phyloP scores from a whole-genome alignment of 2,888 invertebrate species.

The Allophyes oxyacanthae region DNA sequence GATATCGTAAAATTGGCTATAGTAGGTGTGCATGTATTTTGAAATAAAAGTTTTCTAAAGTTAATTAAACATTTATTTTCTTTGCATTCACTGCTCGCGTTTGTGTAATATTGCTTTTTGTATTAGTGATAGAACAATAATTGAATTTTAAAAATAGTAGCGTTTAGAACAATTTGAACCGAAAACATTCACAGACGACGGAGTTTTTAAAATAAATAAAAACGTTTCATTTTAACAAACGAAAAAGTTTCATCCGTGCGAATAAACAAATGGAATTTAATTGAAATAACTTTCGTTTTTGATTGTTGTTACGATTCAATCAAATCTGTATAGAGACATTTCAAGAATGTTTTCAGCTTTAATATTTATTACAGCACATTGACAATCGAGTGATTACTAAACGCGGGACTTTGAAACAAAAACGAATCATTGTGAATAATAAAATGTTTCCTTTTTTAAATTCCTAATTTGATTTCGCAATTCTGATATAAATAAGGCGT shows the following conservation, averaged over 20 bases:
- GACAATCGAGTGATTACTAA: conserved; percentile 18
- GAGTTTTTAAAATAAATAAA: conserved; percentile 56
- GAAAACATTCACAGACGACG: conserved; percentile 17
- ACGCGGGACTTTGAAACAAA: not conserved
- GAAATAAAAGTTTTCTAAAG: too few species aligned
- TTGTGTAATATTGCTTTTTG: not conserved
- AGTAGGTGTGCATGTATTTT: too few species aligned
- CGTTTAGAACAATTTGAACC: conserved; percentile 28
- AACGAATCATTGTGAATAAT: not conserved
- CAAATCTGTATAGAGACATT: conserved; percentile 47
- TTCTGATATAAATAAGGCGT: not conserved
- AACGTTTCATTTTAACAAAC: conserved; percentile 59
- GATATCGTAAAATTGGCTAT: too few species aligned
- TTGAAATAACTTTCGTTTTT: conserved; percentile 67
- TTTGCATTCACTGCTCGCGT: not conserved
- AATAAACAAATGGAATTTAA: conserved; percentile 74
- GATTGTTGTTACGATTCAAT: conserved; percentile 60
- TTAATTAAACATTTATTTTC: too few species aligned
- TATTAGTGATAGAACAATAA: conserved; percentile 1
- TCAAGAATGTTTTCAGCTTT: conserved; percentile 38
- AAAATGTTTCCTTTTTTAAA: not conserved
- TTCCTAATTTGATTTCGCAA: not conserved
- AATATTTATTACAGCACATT: conserved; percentile 19
- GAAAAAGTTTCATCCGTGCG: conserved; percentile 61
- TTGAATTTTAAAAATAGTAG: conserved; percentile 8